Evolutionary conservation across 2,113 vertebrate species (phyloP), one percentile per base, ranked within the genome.

Genomic region (Corydoras maculifer): DNA sequence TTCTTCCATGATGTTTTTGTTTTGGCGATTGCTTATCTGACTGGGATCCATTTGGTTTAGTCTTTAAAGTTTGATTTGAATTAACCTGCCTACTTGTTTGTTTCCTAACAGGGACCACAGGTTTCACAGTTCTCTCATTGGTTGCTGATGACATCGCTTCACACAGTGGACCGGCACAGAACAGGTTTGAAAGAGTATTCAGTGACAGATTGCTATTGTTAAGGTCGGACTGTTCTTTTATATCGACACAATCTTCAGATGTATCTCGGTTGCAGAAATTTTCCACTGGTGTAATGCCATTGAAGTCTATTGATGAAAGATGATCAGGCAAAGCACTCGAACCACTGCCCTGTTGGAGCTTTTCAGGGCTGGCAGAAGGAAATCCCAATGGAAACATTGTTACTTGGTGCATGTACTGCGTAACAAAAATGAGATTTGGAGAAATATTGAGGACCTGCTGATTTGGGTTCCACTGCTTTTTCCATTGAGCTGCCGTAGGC

Each of bases 401-500:
- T n/a, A 55, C 18, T 49, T 68, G 67, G 68, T 73, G 62, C n/a
- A 57, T 69, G 57, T 55, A 70, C 14, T 65, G 66, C 0, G 73
- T 60, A 35, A 75, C 48, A 57, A 70, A 75, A 65, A 75, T 43
- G 8, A 75, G 8, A 13, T 70, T 63, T 2, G 75, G 75, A 50
- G 72, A 75, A 10, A 63, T 54, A 9, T 60, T 75, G 4, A 74
- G 65, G 30, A 35, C 10, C 4, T 78, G 74, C 8, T 54, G 73
- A 63, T 78, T 72, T 43, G 58, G 67, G 32, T 76, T 68, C 57
- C 82, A 73, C 51, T 81, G 77, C 9, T 73, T 75, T 77, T 80
- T 80, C 87, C 87, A 87, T 79, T 87, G 84, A 14, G 25, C 25
- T 9, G 81, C 84, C 31, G 83, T 75, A 0, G 10, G 82, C 55